These are phyloP conservation scores for Xiphophorus couchianus DNA, from an alignment of 2,113 vertebrate species.

Conservation along the genomic window DNA sequence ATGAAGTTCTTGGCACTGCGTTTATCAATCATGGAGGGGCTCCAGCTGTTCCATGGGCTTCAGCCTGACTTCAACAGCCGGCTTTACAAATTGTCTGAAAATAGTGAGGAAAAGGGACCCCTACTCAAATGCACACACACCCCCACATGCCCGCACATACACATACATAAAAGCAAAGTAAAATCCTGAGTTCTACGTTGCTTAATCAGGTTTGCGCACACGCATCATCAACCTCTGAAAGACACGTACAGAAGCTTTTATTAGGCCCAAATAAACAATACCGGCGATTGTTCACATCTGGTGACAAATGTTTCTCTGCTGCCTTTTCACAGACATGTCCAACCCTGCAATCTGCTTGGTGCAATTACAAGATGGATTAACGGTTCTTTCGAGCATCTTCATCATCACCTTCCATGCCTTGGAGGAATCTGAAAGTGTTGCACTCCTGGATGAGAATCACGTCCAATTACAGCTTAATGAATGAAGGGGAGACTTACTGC, in stretches of 20 bases:
- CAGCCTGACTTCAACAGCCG: conserved; percentile 94
- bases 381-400: conserved; percentile 62
- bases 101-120: conserved; percentile 88
- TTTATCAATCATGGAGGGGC: conserved; percentile 99
- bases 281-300: conserved; percentile 92
- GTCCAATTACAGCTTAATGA: conserved; percentile 75
- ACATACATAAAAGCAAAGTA: not conserved
- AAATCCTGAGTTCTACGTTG: conserved; percentile 11
- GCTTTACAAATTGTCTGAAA: conserved; percentile 99
- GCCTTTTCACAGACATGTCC: conserved; percentile 88
- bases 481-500: conserved; percentile 55
- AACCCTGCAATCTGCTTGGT: conserved; percentile 89
- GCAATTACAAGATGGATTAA: conserved; percentile 75
- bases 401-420: conserved; percentile 69
- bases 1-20: conserved; percentile 96
- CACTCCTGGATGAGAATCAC: conserved; percentile 56
- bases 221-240: conserved; percentile 11
- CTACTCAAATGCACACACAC: conserved; percentile 31
- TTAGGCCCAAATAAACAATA: conserved; percentile 35
- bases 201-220: conserved; percentile 13
- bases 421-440: conserved; percentile 60
- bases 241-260: conserved; percentile 29
- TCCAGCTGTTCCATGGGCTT: conserved; percentile 99
- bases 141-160: not conserved
- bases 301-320: conserved; percentile 93